Base-by-base conservation (phyloP, 2,797 vertebrate genomes). In the Austrolebias charrua region DNA sequence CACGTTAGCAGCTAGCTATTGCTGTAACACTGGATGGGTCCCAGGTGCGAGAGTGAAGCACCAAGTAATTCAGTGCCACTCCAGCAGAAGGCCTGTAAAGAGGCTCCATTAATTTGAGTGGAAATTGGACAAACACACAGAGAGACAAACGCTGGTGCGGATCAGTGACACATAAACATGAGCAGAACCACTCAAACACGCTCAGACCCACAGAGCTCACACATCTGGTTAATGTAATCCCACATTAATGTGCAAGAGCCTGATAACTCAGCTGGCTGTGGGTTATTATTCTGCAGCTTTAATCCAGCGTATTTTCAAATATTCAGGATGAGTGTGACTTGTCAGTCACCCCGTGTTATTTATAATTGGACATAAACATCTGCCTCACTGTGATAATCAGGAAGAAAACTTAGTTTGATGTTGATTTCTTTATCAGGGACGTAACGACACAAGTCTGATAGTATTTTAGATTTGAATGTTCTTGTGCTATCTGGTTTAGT, bases 31-130 rank as follows among this genome's bases (percentile, higher is more conserved):
- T 58, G 75, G 83, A 89, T 90, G 85, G 79, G 83, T 91, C 91
- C 89, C 90, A 86, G 86, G 88, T 89, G 91, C 79, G 49, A 79
- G 68, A 69, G 64, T 85, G 85, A 89, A 88, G 88, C 82, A 89
- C 90, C 88, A 71, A 89, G 89, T 92, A 90, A 92, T 91, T 92
- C 89, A 91, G 89, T 88, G 83, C 77, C 78, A 85, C 87, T 90
- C 87, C 71, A 89, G 85, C 88, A 90, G 88, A 91, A 90, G 91
- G 90, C 89, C 89, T 85, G 89, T 91, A 91, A 91, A 91, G 86
- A 89, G 88, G 79, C 82, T 50, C 86, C 89, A 88, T 91, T 91
- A 88, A 90, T 91, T 90, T 90, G 82, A 78, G 83, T 88, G 84
- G 80, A 84, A 89, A 89, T 90, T 90, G 89, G 78, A 84, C 82